Evolutionary conservation across 92 coral and sea anemone genomes (phyloP).

Genomic region (Zoanthus sansibaricus): DNA sequence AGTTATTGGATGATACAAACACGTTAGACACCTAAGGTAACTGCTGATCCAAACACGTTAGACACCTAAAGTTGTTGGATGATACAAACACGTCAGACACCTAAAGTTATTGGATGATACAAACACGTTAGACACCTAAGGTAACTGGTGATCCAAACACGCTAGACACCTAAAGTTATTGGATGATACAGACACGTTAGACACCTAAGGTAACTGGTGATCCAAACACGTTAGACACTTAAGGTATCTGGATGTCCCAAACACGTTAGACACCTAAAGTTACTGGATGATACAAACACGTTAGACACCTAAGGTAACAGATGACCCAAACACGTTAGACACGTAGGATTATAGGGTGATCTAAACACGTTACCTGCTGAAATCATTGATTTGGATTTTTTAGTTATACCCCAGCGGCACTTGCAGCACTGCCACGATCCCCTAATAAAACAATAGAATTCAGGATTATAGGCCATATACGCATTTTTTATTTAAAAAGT

Average conservation of each 20-base stretch:
- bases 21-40: no score
- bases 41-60: neutral
- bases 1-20: neutral
- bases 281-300: neutral
- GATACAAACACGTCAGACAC: neutral
- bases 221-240: no score
- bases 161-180: no score
- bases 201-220: neutral
- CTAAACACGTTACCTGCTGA: slow-evolving; percentile 7
- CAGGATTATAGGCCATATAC: neutral
- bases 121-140: no score
- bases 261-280: neutral
- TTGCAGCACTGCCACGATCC: slow-evolving; percentile 88
- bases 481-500: neutral
- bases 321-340: neutral
- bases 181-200: no score
- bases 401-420: slow-evolving; percentile 69
- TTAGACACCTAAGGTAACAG: neutral
- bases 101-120: no score
- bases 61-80: neutral
- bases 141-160: no score
- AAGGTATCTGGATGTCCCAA: neutral
- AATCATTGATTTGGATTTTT: slow-evolving; percentile 3
- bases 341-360: neutral
- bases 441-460: slow-evolving; percentile 41